Evolutionary conservation across 1,140 invertebrate species (phyloP).

Genomic region (Brachionus calyciflorus): DNA sequence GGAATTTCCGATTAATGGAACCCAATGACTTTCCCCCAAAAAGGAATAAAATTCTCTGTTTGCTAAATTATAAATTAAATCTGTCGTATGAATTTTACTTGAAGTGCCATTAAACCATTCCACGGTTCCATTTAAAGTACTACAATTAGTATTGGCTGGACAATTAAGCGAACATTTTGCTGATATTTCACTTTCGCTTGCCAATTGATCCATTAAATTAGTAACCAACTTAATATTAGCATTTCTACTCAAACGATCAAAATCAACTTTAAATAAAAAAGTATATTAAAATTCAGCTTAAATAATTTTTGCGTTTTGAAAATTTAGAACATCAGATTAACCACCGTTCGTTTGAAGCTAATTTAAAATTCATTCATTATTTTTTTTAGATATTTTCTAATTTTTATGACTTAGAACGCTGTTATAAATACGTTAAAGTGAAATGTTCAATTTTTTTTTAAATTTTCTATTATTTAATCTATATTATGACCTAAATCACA

Average conservation of each 20-base stretch:
- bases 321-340: no score
- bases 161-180: constrained; percentile 1
- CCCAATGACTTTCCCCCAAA: background rate
- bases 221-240: background rate
- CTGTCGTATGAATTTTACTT: background rate
- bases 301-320: no score
- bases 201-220: background rate
- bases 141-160: background rate
- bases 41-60: background rate
- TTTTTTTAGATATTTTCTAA: no score
- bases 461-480: no score
- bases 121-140: background rate
- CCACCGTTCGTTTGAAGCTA: no score
- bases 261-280: background rate
- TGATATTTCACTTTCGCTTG: background rate
- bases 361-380: no score
- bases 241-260: background rate
- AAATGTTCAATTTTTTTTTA: no score
- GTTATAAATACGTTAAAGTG: no score
- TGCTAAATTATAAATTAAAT: background rate
- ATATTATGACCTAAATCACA: no score
- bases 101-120: background rate
- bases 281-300: no score
- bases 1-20: background rate
- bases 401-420: no score